Conservation (phyloP, 2,797 vertebrate genomes). For the Microhierax caerulescens region DNA sequence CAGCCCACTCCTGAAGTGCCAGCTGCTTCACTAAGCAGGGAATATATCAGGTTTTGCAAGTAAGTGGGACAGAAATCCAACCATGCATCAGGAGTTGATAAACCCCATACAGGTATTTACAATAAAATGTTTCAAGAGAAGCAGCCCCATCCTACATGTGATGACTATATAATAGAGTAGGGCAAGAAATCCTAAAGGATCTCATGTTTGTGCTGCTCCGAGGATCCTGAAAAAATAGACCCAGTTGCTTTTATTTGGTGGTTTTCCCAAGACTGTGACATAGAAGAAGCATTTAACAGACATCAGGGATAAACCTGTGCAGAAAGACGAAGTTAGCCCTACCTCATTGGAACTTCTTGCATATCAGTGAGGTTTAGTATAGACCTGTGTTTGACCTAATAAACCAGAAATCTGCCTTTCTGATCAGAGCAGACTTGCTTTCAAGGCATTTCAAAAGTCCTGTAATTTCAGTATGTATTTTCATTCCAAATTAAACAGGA, state of each 20-base stretch:
- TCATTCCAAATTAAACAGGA: neutral
- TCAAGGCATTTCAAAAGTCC: neutral
- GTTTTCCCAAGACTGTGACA: neutral
- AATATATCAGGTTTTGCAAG: neutral
- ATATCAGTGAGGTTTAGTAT: neutral
- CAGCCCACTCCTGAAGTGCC: neutral
- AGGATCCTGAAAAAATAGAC: neutral
- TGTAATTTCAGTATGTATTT: neutral
- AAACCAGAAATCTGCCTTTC: neutral
- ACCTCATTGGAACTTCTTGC: neutral
- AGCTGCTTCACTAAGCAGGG: neutral
- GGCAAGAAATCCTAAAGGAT: neutral
- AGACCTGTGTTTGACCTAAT: neutral
- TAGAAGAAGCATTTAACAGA: neutral
- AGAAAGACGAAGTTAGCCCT: neutral
- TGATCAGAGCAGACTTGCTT: neutral
- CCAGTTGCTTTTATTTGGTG: neutral
- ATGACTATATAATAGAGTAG: neutral
- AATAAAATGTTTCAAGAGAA: neutral
- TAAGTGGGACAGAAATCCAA: fast-evolving
- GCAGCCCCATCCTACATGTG: neutral
- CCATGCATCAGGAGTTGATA: neutral
- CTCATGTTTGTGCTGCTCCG: neutral
- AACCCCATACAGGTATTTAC: neutral
- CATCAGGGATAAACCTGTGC: neutral